These are phyloP conservation scores for Gephyroberyx darwinii DNA, from an alignment of 2,797 vertebrate genomes.

Conservation along the genomic window DNA sequence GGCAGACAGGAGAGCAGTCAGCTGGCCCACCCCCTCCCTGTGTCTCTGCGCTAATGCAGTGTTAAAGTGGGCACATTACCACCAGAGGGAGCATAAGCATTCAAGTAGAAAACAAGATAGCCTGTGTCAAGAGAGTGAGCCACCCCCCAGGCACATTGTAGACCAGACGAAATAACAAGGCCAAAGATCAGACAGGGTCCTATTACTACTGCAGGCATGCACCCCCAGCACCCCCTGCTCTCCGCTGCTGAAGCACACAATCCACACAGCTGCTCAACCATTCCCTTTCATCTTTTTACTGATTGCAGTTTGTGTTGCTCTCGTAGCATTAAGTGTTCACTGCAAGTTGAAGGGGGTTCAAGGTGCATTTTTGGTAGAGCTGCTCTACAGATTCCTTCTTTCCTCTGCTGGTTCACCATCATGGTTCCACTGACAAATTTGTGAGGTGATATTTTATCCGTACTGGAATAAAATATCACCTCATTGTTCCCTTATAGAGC, in stretches of 20 bases:
- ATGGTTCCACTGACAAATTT: slow-evolving; percentile 45
- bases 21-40: slow-evolving; percentile 67
- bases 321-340: slow-evolving; percentile 61
- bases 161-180: slow-evolving; percentile 81
- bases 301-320: slow-evolving; percentile 67
- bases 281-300: slow-evolving; percentile 72
- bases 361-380: slow-evolving; percentile 65
- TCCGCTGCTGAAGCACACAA: slow-evolving; percentile 65
- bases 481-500: slow-evolving; percentile 51
- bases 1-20: slow-evolving; percentile 74
- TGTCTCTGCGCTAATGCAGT: slow-evolving; percentile 79
- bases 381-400: slow-evolving; percentile 53
- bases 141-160: slow-evolving; percentile 76
- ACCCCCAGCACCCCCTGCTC: slow-evolving; percentile 60
- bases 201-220: slow-evolving; percentile 76
- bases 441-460: slow-evolving; percentile 43
- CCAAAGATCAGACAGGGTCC: slow-evolving; percentile 79
- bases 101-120: slow-evolving; percentile 84
- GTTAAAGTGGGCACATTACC: slow-evolving; percentile 85
- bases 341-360: slow-evolving; percentile 63
- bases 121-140: slow-evolving; percentile 79
- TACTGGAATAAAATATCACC: slow-evolving; percentile 15
- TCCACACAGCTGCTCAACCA: slow-evolving; percentile 72
- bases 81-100: slow-evolving; percentile 88
- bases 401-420: slow-evolving; percentile 42